Evolutionary conservation across 1,140 invertebrate species (phyloP).

Genomic region (Meloidogyne floridensis): DNA sequence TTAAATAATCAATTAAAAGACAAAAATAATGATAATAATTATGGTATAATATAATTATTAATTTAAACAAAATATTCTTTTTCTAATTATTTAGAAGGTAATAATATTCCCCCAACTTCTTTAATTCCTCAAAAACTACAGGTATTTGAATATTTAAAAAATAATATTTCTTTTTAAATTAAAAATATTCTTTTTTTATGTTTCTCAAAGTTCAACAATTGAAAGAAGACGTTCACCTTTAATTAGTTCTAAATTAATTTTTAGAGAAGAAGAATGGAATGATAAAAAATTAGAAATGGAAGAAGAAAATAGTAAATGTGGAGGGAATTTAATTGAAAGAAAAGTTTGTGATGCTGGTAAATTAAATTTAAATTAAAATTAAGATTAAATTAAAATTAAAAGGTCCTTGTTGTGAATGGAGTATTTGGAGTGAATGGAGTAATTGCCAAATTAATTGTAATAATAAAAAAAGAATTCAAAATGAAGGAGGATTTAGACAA

Average conservation of each 20-base stretch:
- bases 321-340: constrained; percentile 7
- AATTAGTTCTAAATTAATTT: constrained; percentile 25
- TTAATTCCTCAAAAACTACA: constrained; percentile 17
- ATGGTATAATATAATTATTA: neutral
- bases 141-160: neutral
- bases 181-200: neutral
- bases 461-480: neutral
- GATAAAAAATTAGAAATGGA: neutral
- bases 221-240: constrained; percentile 10
- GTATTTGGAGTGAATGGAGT: constrained; percentile 18
- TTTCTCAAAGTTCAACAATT: constrained; percentile 22
- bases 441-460: constrained; percentile 21
- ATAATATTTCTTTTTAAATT: neutral
- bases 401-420: constrained; percentile 29
- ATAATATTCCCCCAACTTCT: neutral
- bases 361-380: neutral
- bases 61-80: neutral
- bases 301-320: constrained; percentile 4
- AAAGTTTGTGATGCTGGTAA: constrained; percentile 22
- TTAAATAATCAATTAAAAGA: neutral
- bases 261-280: constrained; percentile 2
- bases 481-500: neutral
- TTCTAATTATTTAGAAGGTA: neutral
- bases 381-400: neutral
- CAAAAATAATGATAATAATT: neutral